Conservation (phyloP, 2,797 vertebrate genomes). For the Threskiornis aethiopicus region DNA sequence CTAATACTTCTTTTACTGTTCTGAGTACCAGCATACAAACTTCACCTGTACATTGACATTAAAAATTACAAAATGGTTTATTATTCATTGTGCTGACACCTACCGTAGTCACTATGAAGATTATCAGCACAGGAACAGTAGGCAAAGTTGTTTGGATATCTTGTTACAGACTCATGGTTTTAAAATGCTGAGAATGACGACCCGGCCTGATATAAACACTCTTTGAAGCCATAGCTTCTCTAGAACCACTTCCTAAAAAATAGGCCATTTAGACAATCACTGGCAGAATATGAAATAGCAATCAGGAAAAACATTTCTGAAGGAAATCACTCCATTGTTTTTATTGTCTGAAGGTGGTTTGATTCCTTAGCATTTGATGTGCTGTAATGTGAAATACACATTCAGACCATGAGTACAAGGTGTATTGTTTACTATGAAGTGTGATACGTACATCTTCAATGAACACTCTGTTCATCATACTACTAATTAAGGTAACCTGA, state of each 20-base stretch:
- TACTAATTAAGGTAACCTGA: slow-evolving; percentile 68
- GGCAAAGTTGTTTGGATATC: slow-evolving; percentile 14
- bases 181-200: neutral
- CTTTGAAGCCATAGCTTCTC: slow-evolving; percentile 62
- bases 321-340: slow-evolving; percentile 59
- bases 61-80: neutral
- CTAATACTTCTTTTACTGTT: neutral
- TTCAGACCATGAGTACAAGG: slow-evolving; percentile 26
- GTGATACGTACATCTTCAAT: neutral
- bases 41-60: neutral
- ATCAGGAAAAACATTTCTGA: slow-evolving; percentile 49
- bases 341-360: slow-evolving; percentile 13
- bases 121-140: neutral
- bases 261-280: slow-evolving; percentile 62
- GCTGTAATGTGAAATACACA: neutral
- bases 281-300: slow-evolving; percentile 71
- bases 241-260: slow-evolving; percentile 56
- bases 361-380: slow-evolving; percentile 50
- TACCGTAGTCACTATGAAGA: neutral
- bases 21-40: neutral
- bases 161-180: neutral
- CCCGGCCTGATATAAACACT: slow-evolving; percentile 44
- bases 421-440: slow-evolving; percentile 33
- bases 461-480: slow-evolving; percentile 40
- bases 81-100: neutral